Conservation (phyloP, 1,140 invertebrate genomes). For the Drosophila pallidifrons region DNA sequence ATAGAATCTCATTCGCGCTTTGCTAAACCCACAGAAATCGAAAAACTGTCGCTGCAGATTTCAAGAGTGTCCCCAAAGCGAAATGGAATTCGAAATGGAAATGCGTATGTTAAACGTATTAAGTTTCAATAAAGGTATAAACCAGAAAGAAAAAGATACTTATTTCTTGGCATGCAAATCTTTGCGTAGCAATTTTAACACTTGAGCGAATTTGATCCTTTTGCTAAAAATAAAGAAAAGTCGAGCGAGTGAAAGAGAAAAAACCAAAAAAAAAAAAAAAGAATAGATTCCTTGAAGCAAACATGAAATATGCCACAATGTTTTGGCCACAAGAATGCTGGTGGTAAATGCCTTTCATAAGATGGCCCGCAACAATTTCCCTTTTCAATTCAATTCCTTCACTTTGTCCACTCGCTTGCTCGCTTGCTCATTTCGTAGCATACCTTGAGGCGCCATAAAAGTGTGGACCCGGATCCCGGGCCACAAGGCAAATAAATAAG, state of each 20-base stretch:
- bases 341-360: slow-evolving; percentile 51
- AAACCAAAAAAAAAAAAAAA: background rate
- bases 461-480: slow-evolving; percentile 13
- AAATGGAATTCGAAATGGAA: slow-evolving; percentile 27
- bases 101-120: slow-evolving; percentile 56
- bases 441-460: slow-evolving; percentile 68
- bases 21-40: slow-evolving; percentile 24
- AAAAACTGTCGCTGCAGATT: slow-evolving; percentile 26
- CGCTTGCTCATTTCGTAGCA: slow-evolving; percentile 7
- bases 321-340: slow-evolving; percentile 73
- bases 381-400: slow-evolving; percentile 22
- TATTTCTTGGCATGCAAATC: slow-evolving; percentile 70
- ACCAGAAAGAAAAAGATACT: slow-evolving; percentile 25
- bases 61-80: background rate
- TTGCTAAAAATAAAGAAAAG: slow-evolving; percentile 16
- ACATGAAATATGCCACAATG: slow-evolving; percentile 77
- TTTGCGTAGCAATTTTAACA: slow-evolving; percentile 74
- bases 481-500: slow-evolving; percentile 75
- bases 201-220: slow-evolving; percentile 71
- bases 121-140: slow-evolving; percentile 77
- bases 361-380: slow-evolving; percentile 40
- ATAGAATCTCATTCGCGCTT: slow-evolving; percentile 24
- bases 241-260: background rate
- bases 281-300: slow-evolving; percentile 54
- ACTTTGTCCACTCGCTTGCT: background rate